Evolutionary conservation across 2,888 invertebrate genomes (phyloP).

Genomic region (Sphaeridia pumilis): DNA sequence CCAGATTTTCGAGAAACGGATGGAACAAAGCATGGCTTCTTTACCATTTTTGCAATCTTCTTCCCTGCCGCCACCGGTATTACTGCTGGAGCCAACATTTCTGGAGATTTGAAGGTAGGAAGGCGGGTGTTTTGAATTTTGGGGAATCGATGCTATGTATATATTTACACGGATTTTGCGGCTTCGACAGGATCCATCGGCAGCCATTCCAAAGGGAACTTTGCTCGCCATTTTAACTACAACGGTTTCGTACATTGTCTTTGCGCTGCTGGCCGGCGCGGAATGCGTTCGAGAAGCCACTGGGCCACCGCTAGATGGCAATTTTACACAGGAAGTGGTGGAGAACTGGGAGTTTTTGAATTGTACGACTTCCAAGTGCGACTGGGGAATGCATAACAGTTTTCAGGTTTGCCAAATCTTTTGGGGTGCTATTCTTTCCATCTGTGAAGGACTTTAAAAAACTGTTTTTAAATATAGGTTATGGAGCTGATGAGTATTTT

Average conservation of each 20-base stretch:
- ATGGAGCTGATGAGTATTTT: slow-evolving; percentile 36
- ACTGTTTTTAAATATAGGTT: slow-evolving; percentile 18
- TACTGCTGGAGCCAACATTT: slow-evolving; percentile 49
- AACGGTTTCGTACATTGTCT: slow-evolving; percentile 44
- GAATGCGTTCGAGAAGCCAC: slow-evolving; percentile 38
- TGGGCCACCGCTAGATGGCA: slow-evolving; percentile 32
- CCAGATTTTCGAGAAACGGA: slow-evolving; percentile 32
- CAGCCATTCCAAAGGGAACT: slow-evolving; percentile 45
- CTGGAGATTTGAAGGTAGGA: slow-evolving; percentile 46
- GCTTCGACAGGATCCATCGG: slow-evolving; percentile 37
- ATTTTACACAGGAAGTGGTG: slow-evolving; percentile 21
- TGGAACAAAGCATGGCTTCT: slow-evolving; percentile 43
- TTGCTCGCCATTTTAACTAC: slow-evolving; percentile 47
- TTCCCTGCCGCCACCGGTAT: slow-evolving; percentile 52
- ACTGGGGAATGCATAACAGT: slow-evolving; percentile 42
- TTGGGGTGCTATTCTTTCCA: too few species aligned
- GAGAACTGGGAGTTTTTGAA: slow-evolving; percentile 22
- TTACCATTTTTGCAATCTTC: slow-evolving; percentile 48
- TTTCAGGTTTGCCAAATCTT: slow-evolving; percentile 41
- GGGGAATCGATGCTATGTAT: too few species aligned
- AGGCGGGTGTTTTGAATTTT: not conserved
- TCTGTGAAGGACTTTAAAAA: not conserved
- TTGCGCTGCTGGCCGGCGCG: slow-evolving; percentile 43
- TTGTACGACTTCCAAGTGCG: slow-evolving; percentile 35
- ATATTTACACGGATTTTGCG: too few species aligned